A percentile compares a stretch with the other conserved stretches of the same genome.
These are phyloP conservation scores for Protonemura montana DNA, from an alignment of 2,888 invertebrate genomes.

Conservation along the genomic window DNA sequence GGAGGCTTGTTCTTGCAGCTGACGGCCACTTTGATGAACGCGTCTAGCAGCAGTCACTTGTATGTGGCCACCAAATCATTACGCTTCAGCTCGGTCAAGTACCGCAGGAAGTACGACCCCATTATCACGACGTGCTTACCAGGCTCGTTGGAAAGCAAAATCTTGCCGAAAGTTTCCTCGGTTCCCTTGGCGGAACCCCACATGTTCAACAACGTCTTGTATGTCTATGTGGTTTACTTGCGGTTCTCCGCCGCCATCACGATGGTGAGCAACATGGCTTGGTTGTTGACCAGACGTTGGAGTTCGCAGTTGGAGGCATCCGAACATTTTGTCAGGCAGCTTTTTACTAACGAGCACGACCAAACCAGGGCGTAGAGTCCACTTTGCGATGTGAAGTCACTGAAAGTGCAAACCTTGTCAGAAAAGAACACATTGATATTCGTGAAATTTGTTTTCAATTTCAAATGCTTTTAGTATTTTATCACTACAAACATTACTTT, in stretches of 20 bases:
- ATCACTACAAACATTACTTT: no score
- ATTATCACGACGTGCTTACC: conserved; percentile 69
- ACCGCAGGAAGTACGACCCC: conserved; percentile 70
- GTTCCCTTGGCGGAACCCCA: conserved; percentile 63
- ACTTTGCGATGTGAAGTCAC: conserved; percentile 70
- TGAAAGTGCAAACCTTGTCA: conserved; percentile 56
- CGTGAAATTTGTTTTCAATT: conserved; percentile 22
- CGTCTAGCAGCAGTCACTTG: conserved; percentile 70
- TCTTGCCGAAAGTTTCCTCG: conserved; percentile 62
- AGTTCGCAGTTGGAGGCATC: conserved; percentile 65
- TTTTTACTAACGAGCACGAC: conserved; percentile 68
- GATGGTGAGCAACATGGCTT: conserved; percentile 71
- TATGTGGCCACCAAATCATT: conserved; percentile 61
- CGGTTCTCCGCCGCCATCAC: conserved; percentile 68
- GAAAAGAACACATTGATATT: not conserved
- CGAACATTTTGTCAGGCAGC: conserved; percentile 51
- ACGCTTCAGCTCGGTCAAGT: conserved; percentile 63
- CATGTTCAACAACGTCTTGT: conserved; percentile 57
- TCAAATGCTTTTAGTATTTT: no score
- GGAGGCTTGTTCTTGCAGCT: conserved; percentile 80
- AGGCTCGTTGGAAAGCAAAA: conserved; percentile 61
- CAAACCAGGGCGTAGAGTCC: conserved; percentile 72
- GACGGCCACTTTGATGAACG: conserved; percentile 79
- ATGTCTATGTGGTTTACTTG: conserved; percentile 69
- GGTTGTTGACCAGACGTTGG: conserved; percentile 70